Base-by-base conservation (phyloP, 2,113 vertebrate genomes). In the Athene cunicularia region DNA sequence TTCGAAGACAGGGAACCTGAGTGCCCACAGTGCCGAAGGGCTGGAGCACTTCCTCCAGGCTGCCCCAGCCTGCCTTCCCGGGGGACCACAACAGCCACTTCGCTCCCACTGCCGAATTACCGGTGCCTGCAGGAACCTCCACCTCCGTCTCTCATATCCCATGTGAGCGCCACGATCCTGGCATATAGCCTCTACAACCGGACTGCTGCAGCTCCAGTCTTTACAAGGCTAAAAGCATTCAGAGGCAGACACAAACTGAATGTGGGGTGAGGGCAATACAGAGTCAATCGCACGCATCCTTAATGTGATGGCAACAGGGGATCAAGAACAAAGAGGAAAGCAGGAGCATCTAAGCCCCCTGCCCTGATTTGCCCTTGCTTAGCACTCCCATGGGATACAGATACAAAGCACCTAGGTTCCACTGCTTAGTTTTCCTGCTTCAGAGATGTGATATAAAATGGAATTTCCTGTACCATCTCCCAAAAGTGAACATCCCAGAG, bases 81-180 rank as follows among this genome's bases (percentile, higher is more conserved):
- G 4, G 19, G n/a, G 27, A 30, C 19, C n/a, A 20, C 4, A 21
- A 68, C 43, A 63, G 49, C 10, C 4, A 2, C 63, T 86, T 19
- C 58, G 62, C 47, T 75, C 56, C 50, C 28, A 35, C 28, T 6
- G 20, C 79, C 8, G 33, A 58, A 17, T 24, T 43, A 45, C 0
- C 55, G 28, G 3, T 10, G 67, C 37, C 71, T 81, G 74, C 58
- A 49, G 14, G 8, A 74, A 27, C 8, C 12, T 62, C 16, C 58
- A 58, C 18, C 21, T 75, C 24, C 26, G 81, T 18, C 37, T 55
- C 52, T 71, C 0, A 0, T 5, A 72, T 17, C 41, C 13, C 52
- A 43, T 1, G 2, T 2, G 24, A 67, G 19, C 28, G 41, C 43
- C 52, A 13, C 0, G 14, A 50, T 7, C 33, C 16, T 12, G 10